A percentile compares a stretch with the other conserved stretches of the same genome.
Evolutionary conservation across 2,113 vertebrate genomes (phyloP).

Genomic region (Nycticebus coucang): DNA sequence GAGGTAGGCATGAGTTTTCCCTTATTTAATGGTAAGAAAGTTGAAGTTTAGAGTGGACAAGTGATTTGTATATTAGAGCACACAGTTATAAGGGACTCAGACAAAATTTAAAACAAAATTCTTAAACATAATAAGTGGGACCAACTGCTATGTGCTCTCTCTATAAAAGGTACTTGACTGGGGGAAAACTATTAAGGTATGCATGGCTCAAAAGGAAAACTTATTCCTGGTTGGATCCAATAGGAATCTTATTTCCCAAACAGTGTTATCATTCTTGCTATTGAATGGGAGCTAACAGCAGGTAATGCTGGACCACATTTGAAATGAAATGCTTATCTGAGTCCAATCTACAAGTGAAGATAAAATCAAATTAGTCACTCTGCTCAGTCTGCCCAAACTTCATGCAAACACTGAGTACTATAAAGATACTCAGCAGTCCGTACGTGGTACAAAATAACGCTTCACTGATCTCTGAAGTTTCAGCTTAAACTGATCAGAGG

Average conservation of each 20-base stretch:
- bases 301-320: background rate
- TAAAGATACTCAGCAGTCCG: conserved; percentile 10
- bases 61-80: background rate
- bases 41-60: background rate
- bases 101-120: background rate
- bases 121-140: background rate
- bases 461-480: conserved; percentile 28
- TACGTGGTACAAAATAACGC: background rate
- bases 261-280: background rate
- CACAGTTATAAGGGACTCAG: background rate
- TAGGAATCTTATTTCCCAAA: conserved; percentile 35
- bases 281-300: background rate
- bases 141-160: background rate
- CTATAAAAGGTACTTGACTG: background rate
- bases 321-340: conserved; percentile 23
- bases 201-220: conserved; percentile 32
- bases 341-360: background rate
- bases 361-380: background rate
- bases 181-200: background rate
- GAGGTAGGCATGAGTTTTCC: background rate
- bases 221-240: background rate
- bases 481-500: conserved; percentile 23
- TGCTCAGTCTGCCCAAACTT: background rate
- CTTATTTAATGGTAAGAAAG: conserved; percentile 30
- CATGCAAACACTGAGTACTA: background rate